Percentiles rank a stretch among this genome's conserved stretches.
Conservation (phyloP, 2,888 invertebrate genomes). For the Polymixis flavicincta region DNA sequence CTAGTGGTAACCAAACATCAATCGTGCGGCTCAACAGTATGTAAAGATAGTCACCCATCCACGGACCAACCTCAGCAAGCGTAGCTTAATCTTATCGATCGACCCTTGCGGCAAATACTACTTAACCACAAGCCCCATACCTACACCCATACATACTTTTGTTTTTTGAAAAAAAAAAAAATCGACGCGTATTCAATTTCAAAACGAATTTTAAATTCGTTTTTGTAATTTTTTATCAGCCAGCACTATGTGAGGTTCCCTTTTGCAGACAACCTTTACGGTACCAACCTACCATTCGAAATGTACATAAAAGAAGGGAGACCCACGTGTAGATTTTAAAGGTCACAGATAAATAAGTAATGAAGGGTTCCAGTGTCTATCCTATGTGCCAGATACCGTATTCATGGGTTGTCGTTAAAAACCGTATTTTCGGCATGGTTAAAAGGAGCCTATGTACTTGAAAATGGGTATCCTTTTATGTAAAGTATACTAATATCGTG, state of each 20-base stretch:
- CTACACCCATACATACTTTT: too few species aligned
- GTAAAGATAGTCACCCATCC: too few species aligned
- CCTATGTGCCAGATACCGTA: background rate
- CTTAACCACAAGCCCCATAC: too few species aligned
- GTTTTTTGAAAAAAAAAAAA: too few species aligned
- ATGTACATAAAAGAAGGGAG: background rate
- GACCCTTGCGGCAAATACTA: too few species aligned
- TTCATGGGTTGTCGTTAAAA: slow-evolving; percentile 34
- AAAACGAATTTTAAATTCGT: too few species aligned
- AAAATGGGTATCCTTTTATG: background rate
- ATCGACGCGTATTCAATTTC: too few species aligned
- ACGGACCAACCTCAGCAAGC: too few species aligned
- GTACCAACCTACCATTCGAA: background rate
- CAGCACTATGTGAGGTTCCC: background rate
- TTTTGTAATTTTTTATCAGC: background rate
- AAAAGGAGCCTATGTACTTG: background rate
- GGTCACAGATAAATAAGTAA: slow-evolving; percentile 35
- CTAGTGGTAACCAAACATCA: too few species aligned
- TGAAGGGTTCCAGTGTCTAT: slow-evolving; percentile 4
- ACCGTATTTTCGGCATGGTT: slow-evolving; percentile 21
- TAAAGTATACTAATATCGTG: background rate
- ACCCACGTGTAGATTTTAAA: slow-evolving; percentile 28
- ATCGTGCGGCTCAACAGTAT: too few species aligned
- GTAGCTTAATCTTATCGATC: too few species aligned
- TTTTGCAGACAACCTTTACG: background rate